Conservation (phyloP, 2,888 invertebrate species). For the Notodonta ziczac region DNA sequence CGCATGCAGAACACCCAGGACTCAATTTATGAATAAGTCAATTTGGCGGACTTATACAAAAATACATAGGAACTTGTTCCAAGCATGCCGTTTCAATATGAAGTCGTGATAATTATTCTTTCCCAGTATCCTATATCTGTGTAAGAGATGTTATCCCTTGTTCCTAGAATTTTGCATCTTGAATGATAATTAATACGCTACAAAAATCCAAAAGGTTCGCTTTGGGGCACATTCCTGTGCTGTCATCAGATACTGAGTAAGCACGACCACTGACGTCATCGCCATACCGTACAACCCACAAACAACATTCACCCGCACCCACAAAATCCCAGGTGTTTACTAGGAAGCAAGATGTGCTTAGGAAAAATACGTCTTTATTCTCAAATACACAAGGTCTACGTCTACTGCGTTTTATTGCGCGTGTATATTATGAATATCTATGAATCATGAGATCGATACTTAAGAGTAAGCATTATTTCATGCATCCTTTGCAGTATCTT, state of each 20-base stretch:
- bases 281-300: conserved; percentile 32
- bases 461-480: background rate
- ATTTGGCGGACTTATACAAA: background rate
- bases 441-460: background rate
- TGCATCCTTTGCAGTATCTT: conserved; percentile 12
- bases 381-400: background rate
- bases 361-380: conserved; percentile 1
- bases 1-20: conserved; percentile 51
- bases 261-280: conserved; percentile 43
- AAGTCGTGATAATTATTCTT: conserved; percentile 28
- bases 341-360: conserved; percentile 7
- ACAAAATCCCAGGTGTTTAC: conserved; percentile 7
- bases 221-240: conserved; percentile 36
- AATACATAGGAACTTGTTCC: conserved; percentile 6
- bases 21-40: background rate
- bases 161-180: conserved; percentile 37
- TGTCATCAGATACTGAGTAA: conserved; percentile 29
- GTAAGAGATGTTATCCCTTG: conserved; percentile 15
- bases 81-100: conserved; percentile 36
- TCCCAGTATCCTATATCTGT: conserved; percentile 28
- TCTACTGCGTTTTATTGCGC: conserved; percentile 3
- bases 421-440: background rate
- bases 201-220: conserved; percentile 24
- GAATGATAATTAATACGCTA: conserved; percentile 17
- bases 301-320: conserved; percentile 28